Evolutionary conservation across 2,888 invertebrate species (phyloP).

Genomic region (Platycheirus rosarum): DNA sequence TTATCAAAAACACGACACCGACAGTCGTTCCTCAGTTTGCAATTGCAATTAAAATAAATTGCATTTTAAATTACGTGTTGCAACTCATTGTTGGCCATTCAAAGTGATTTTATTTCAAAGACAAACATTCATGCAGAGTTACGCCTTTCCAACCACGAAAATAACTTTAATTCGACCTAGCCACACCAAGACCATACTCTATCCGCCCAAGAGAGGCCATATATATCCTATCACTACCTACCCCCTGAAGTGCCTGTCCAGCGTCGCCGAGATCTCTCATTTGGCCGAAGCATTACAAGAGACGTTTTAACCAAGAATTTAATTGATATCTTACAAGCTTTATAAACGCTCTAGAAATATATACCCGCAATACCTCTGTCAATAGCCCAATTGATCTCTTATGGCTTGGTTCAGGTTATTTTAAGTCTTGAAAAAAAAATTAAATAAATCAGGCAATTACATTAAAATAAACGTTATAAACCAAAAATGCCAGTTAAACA

Average conservation of each 20-base stretch:
- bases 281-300: constrained; percentile 14
- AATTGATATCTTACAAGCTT: constrained; percentile 13
- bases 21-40: too few species aligned
- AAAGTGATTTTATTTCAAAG: background rate
- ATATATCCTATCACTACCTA: too few species aligned
- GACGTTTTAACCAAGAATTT: constrained; percentile 37
- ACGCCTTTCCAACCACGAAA: constrained; percentile 39
- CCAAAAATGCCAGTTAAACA: constrained; percentile 62
- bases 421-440: constrained; percentile 11
- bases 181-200: constrained; percentile 55
- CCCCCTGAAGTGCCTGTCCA: too few species aligned
- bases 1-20: too few species aligned
- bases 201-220: background rate
- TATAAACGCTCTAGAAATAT: constrained; percentile 20
- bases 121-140: background rate
- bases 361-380: constrained; percentile 8
- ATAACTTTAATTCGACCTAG: constrained; percentile 48
- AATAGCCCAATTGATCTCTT: constrained; percentile 19
- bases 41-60: too few species aligned
- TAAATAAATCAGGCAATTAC: constrained; percentile 48
- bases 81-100: background rate
- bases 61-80: too few species aligned
- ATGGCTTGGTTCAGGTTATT: constrained; percentile 1
- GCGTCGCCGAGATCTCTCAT: background rate
- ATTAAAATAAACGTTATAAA: constrained; percentile 35